Conservation (phyloP, 2,113 vertebrate genomes). For the Pluvialis apricaria region DNA sequence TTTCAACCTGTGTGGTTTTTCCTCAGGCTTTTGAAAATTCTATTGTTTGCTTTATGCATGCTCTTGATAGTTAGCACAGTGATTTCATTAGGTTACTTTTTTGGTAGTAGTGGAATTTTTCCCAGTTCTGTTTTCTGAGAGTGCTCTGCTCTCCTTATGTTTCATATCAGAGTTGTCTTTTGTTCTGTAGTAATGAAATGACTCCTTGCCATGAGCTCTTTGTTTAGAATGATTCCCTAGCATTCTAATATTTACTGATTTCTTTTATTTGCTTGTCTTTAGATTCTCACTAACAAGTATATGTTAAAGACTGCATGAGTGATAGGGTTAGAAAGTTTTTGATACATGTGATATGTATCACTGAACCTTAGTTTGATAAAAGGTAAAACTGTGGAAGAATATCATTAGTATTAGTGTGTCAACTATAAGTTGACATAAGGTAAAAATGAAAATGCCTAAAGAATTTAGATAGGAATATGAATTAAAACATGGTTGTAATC, state of each 20-base stretch:
- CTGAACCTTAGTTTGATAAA: neutral
- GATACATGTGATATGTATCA: neutral
- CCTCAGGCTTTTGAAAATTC: neutral
- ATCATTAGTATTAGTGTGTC: neutral
- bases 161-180: neutral
- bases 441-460: neutral
- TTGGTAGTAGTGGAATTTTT: neutral
- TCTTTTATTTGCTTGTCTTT: neutral
- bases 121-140: neutral
- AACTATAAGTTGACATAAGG: neutral
- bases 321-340: neutral
- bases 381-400: neutral
- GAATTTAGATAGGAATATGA: neutral
- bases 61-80: neutral
- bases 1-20: neutral
- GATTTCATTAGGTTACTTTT: neutral
- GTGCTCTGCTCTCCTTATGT: neutral
- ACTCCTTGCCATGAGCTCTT: neutral
- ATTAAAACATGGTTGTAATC: neutral
- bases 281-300: neutral
- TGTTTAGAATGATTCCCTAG: neutral
- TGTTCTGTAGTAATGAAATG: neutral
- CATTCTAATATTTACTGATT: neutral
- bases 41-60: neutral
- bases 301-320: neutral